These are phyloP conservation scores for Zoanthus sociatus DNA, from an alignment of 92 coral and sea anemone genomes.

Conservation along the genomic window DNA sequence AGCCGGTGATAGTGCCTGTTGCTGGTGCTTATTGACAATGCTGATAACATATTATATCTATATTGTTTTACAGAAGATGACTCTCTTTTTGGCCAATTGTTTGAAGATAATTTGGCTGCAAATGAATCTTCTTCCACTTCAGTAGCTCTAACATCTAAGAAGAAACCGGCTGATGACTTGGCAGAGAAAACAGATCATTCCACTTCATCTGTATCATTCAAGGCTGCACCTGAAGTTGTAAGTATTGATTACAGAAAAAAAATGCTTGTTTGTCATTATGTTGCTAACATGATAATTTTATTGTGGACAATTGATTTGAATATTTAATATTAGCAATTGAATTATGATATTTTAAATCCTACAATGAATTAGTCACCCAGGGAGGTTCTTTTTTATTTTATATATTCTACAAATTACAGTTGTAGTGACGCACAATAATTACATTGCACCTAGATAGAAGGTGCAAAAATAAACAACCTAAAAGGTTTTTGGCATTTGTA, in stretches of 20 bases:
- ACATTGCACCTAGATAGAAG: no score
- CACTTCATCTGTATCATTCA: constrained; percentile 57
- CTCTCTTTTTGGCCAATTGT: constrained; percentile 86
- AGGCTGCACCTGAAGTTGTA: constrained; percentile 76
- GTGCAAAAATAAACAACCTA: no score
- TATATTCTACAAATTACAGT: no score
- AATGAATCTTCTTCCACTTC: constrained; percentile 9
- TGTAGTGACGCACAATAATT: no score
- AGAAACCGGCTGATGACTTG: constrained; percentile 58
- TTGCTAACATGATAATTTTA: not conserved
- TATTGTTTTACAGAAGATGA: constrained; percentile 75
- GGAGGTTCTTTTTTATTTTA: no score
- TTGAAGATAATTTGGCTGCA: constrained; percentile 65
- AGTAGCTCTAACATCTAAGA: constrained; percentile 50
- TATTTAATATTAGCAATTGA: no score
- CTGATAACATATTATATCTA: not conserved
- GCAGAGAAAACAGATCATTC: constrained; percentile 54
- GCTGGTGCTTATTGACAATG: not conserved
- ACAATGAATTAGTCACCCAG: no score
- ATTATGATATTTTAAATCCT: no score
- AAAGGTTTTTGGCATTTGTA: no score
- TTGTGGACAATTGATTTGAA: no score
- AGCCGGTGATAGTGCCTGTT: not conserved
- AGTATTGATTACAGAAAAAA: not conserved
- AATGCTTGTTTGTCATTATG: not conserved